Evolutionary conservation across 2,797 vertebrate genomes (phyloP).

Genomic region (Halcyon badia): DNA sequence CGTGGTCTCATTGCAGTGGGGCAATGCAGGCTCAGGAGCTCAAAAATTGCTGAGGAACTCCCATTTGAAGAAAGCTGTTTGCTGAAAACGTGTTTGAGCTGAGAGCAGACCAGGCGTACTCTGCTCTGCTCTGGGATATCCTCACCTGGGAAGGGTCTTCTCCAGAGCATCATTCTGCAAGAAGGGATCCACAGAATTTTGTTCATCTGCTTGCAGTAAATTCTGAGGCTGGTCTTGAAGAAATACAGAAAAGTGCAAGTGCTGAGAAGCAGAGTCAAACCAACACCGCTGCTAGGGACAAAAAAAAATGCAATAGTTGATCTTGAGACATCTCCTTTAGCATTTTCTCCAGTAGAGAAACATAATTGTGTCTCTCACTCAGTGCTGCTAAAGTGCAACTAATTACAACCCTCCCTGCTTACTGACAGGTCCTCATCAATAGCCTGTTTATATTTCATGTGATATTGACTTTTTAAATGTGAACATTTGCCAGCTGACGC

Average conservation of each 20-base stretch:
- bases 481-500: background rate
- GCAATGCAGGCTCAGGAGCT: background rate
- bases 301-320: background rate
- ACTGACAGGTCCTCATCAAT: slow-evolving; percentile 52
- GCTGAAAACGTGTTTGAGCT: background rate
- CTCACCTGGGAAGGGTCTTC: background rate
- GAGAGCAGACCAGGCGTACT: background rate
- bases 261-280: background rate
- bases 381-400: background rate
- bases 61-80: background rate
- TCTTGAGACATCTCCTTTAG: background rate
- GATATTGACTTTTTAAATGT: slow-evolving; percentile 35
- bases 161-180: background rate
- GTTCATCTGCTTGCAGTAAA: background rate
- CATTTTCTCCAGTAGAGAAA: slow-evolving; percentile 10
- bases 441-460: slow-evolving; percentile 34
- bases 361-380: background rate
- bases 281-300: background rate
- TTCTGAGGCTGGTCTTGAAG: background rate
- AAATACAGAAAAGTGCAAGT: background rate
- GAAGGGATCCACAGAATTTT: background rate
- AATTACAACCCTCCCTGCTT: slow-evolving; percentile 36
- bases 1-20: accelerated
- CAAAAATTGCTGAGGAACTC: background rate
- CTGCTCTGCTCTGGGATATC: background rate